phyloP scores from a whole-genome alignment of 2,797 vertebrate genomes.

The Fistularia tabacaria region DNA sequence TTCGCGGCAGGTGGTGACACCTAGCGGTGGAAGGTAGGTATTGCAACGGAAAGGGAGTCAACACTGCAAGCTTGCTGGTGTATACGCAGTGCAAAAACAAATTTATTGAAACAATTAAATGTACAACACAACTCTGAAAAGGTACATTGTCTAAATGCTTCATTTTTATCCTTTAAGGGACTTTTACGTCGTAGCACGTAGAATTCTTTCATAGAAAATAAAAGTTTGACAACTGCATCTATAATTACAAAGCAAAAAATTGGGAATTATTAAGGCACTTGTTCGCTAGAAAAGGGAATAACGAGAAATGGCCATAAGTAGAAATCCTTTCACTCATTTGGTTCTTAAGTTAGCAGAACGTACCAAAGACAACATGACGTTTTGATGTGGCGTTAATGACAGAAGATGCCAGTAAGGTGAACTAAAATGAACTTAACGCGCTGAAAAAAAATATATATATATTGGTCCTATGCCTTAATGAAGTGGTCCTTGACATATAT shows the following conservation, averaged over 20 bases:
- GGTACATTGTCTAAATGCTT: slow-evolving; percentile 58
- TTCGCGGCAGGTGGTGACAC: background rate
- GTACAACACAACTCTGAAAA: slow-evolving; percentile 57
- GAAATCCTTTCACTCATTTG: slow-evolving; percentile 60
- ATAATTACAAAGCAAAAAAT: slow-evolving; percentile 62
- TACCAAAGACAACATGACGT: slow-evolving; percentile 35
- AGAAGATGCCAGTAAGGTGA: slow-evolving; percentile 31
- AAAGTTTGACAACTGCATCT: slow-evolving; percentile 54
- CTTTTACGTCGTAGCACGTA: slow-evolving; percentile 44
- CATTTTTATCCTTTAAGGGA: slow-evolving; percentile 47
- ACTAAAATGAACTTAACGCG: slow-evolving; percentile 15
- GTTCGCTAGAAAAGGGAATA: slow-evolving; percentile 48
- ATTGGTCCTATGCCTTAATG: slow-evolving; percentile 62
- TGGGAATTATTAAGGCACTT: slow-evolving; percentile 77
- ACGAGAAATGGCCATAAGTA: slow-evolving; percentile 28
- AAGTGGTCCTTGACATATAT: slow-evolving; percentile 37
- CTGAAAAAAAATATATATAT: slow-evolving; percentile 32
- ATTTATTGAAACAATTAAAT: slow-evolving; percentile 67
- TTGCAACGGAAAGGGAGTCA: slow-evolving; percentile 1
- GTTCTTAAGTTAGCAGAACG: slow-evolving; percentile 56
- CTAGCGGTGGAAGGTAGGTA: background rate
- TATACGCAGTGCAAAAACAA: slow-evolving; percentile 61
- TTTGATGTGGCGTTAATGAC: too few relatives aligned
- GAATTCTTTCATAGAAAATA: slow-evolving; percentile 76
- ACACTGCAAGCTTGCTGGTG: slow-evolving; percentile 1